Evolutionary conservation across 1,140 invertebrate genomes (phyloP).

Genomic region (Drosophila bipectinata): DNA sequence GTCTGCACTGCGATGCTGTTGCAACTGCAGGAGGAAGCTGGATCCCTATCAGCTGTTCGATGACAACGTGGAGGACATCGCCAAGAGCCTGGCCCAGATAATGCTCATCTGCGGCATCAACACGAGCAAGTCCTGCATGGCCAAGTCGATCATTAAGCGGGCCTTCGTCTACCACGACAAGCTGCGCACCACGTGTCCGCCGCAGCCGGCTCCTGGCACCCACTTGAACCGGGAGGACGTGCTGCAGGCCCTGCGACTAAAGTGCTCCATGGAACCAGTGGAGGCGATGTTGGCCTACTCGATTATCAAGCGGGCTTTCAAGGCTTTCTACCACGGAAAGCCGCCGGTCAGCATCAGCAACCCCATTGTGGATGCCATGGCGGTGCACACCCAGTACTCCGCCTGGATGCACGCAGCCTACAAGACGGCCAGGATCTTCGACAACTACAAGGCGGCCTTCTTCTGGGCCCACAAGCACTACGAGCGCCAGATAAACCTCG

Average conservation of each 20-base stretch:
- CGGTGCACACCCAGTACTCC: constrained; percentile 40
- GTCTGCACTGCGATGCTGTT: constrained; percentile 17
- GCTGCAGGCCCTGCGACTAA: constrained; percentile 59
- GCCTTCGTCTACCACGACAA: constrained; percentile 67
- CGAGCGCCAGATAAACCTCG: constrained; percentile 60
- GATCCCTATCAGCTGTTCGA: constrained; percentile 66
- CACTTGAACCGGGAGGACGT: constrained; percentile 64
- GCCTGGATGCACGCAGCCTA: constrained; percentile 68
- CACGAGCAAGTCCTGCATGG: constrained; percentile 51
- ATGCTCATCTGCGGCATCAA: constrained; percentile 69
- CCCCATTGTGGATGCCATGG: constrained; percentile 57
- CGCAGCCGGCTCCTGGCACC: not conserved
- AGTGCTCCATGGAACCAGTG: constrained; percentile 62
- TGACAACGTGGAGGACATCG: constrained; percentile 64
- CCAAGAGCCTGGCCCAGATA: constrained; percentile 60
- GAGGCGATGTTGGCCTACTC: constrained; percentile 68
- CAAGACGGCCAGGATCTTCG: constrained; percentile 60
- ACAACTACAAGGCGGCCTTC: constrained; percentile 63
- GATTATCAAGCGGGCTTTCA: constrained; percentile 69
- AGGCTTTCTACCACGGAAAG: constrained; percentile 70
- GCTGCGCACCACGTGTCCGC: constrained; percentile 38
- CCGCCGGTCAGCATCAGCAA: constrained; percentile 54
- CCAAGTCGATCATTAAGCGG: constrained; percentile 61
- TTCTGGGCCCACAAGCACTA: constrained; percentile 71
- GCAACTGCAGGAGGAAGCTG: constrained; percentile 65